Conservation (phyloP, 1,140 invertebrate genomes). For the Orchesella cincta region DNA sequence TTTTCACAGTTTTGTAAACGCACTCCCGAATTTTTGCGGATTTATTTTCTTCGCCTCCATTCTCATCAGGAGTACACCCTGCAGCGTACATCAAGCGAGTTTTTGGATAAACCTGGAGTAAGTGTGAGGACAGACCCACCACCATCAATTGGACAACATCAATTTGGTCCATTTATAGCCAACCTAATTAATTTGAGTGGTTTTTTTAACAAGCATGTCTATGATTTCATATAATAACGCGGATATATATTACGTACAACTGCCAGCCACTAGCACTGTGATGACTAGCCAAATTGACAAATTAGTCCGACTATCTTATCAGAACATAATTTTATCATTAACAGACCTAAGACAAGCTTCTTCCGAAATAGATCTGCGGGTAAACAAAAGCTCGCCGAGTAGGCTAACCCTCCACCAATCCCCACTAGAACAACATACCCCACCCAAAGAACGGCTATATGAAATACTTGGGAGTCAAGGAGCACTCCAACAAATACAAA, state of each 20-base stretch:
- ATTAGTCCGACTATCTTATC: too few relatives aligned
- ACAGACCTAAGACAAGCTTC: constrained; percentile 1
- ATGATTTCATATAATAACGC: neutral
- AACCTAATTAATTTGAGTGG: constrained; percentile 20
- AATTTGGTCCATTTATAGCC: constrained; percentile 31
- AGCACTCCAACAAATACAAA: constrained; percentile 37
- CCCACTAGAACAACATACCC: constrained; percentile 11
- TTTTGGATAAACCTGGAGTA: constrained; percentile 14
- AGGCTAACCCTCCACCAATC: constrained; percentile 38
- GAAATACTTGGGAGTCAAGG: constrained; percentile 39
- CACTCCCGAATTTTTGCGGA: constrained; percentile 15
- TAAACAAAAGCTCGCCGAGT: constrained; percentile 7
- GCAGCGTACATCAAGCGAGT: neutral
- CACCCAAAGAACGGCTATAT: constrained; percentile 24
- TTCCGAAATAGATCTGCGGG: constrained; percentile 32
- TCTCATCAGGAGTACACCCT: neutral
- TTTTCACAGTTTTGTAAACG: neutral
- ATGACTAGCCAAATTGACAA: neutral
- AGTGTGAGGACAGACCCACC: constrained; percentile 7
- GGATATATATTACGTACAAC: neutral
- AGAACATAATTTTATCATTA: constrained; percentile 12
- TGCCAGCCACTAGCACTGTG: neutral
- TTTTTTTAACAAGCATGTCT: neutral
- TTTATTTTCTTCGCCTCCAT: neutral
- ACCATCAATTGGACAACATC: constrained; percentile 18